Evolutionary conservation across 2,888 invertebrate genomes (phyloP).

Genomic region (Pachydiplax longipennis): DNA sequence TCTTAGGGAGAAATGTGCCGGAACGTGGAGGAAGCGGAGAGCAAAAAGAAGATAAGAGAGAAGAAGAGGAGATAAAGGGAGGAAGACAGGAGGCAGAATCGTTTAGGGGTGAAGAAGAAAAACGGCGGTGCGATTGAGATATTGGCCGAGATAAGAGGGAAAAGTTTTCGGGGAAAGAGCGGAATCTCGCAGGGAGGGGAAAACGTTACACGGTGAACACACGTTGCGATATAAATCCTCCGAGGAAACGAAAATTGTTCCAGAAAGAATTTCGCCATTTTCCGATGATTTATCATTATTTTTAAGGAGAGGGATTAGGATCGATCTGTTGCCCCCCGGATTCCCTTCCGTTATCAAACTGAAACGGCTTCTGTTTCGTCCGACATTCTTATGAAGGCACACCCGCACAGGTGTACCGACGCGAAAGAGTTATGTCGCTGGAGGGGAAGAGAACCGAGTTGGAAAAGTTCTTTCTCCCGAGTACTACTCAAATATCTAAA

Average conservation of each 20-base stretch:
- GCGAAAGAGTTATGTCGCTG: background rate
- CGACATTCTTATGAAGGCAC: background rate
- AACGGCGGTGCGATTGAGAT: conserved; percentile 33
- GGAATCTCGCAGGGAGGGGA: background rate
- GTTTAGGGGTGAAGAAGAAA: conserved; percentile 14
- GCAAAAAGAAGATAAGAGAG: background rate
- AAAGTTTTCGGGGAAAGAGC: background rate
- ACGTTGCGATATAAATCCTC: conserved; percentile 32
- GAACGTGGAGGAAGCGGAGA: background rate
- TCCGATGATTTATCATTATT: background rate
- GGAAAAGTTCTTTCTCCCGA: too few species aligned
- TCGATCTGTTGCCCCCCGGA: background rate
- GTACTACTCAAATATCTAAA: too few species aligned
- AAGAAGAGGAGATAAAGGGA: background rate
- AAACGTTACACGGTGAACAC: background rate
- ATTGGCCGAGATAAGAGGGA: conserved; percentile 29
- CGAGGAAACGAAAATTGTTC: background rate
- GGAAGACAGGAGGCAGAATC: background rate
- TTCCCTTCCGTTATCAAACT: background rate
- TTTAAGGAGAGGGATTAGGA: background rate
- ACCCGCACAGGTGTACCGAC: background rate
- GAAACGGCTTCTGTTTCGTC: background rate
- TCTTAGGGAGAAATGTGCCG: too few species aligned
- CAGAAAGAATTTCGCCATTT: background rate
- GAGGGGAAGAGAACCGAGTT: too few species aligned